phyloP scores from a whole-genome alignment of 2,113 vertebrate species.

The Antechinus flavipes region DNA sequence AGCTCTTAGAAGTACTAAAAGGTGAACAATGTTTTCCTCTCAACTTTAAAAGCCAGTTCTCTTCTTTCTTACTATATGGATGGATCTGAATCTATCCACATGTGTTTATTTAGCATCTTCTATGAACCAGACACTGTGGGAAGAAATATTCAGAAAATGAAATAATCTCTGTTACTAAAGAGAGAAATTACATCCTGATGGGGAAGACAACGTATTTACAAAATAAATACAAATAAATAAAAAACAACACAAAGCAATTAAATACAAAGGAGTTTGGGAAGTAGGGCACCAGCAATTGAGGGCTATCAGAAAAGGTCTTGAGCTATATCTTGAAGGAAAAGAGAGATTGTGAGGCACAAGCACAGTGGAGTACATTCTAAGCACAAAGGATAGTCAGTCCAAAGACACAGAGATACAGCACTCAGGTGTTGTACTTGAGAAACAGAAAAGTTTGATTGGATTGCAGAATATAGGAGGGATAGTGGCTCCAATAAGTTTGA shows the following conservation, averaged over 20 bases:
- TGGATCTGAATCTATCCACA: neutral
- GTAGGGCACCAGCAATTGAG: neutral
- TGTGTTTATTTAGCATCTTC: neutral
- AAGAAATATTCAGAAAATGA: neutral
- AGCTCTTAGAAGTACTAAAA: neutral
- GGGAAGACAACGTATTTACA: neutral
- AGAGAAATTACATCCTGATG: neutral
- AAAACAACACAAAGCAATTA: neutral
- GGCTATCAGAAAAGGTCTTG: neutral
- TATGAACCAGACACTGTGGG: neutral
- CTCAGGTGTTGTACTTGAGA: neutral
- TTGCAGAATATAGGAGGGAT: neutral
- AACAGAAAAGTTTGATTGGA: neutral
- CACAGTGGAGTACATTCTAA: neutral
- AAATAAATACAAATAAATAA: neutral
- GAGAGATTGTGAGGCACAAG: neutral
- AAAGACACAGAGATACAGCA: neutral
- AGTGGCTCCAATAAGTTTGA: neutral
- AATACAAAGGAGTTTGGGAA: neutral
- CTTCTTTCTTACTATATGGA: neutral
- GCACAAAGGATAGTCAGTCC: neutral
- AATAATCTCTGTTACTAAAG: neutral
- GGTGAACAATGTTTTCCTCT: neutral
- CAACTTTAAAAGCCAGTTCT: neutral
- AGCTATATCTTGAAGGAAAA: neutral